A percentile compares a stretch with the other conserved stretches of the same genome.
Conservation (phyloP, 2,888 invertebrate species). For the Allygus modestus region DNA sequence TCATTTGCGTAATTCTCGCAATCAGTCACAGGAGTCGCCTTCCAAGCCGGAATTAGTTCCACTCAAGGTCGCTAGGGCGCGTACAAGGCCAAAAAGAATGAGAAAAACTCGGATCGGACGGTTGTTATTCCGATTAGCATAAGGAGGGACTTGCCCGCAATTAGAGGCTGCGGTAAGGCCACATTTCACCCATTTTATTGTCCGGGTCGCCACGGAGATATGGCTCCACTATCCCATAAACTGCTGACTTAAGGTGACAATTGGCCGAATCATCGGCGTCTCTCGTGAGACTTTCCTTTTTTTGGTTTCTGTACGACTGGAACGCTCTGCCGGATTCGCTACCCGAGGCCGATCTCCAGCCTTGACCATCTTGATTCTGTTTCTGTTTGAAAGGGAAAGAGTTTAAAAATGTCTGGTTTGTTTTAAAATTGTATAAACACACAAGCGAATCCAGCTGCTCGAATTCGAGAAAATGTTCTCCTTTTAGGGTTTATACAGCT, state of each 20-base stretch:
- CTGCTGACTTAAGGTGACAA: constrained; percentile 52
- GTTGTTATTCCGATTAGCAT: constrained; percentile 52
- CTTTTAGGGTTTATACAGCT: no score
- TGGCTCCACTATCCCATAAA: constrained; percentile 31
- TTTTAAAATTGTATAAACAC: no score
- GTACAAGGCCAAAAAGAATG: constrained; percentile 22
- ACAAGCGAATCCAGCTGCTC: no score
- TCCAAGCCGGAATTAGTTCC: constrained; percentile 19
- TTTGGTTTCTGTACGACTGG: not conserved
- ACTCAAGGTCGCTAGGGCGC: not conserved
- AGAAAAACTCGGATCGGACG: constrained; percentile 6
- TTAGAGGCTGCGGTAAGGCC: constrained; percentile 40
- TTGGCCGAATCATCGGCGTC: constrained; percentile 33
- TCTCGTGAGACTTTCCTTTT: not conserved
- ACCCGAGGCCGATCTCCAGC: not conserved
- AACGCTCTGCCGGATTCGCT: constrained; percentile 34
- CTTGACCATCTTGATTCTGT: not conserved
- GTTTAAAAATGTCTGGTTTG: no score
- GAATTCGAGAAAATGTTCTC: no score
- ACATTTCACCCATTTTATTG: constrained; percentile 56
- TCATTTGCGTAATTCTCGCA: not conserved
- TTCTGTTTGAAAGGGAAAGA: no score
- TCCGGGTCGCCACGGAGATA: constrained; percentile 28
- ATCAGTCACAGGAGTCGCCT: constrained; percentile 10
- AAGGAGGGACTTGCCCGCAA: constrained; percentile 55